These are phyloP conservation scores for Emys orbicularis DNA, from an alignment of 2,797 vertebrate genomes.

Conservation along the genomic window DNA sequence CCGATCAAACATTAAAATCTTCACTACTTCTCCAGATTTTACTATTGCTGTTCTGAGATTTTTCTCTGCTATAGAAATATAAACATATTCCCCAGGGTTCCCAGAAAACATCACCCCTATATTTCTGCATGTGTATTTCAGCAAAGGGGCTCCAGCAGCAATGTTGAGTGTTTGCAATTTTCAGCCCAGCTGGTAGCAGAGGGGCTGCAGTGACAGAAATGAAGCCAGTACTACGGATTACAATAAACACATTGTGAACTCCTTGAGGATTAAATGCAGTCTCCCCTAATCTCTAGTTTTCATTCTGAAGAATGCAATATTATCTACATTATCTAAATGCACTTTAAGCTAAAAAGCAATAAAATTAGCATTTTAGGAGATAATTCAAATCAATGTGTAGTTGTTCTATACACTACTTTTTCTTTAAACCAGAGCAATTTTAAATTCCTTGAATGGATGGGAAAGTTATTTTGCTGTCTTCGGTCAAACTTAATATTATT, in stretches of 20 bases:
- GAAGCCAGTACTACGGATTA: constrained; percentile 18
- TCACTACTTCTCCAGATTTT: constrained; percentile 23
- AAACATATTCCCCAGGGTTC: neutral
- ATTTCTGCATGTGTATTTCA: neutral
- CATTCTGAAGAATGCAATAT: constrained; percentile 6
- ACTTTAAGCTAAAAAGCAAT: constrained; percentile 15
- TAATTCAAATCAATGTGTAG: neutral
- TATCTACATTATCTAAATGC: constrained; percentile 26
- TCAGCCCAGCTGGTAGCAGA: constrained; percentile 38
- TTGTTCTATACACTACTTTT: neutral
- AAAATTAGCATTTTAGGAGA: neutral
- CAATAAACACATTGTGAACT: neutral
- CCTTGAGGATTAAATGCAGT: constrained; percentile 35
- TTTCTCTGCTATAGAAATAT: constrained; percentile 1
- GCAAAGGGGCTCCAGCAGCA: neutral
- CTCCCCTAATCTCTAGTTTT: constrained; percentile 18
- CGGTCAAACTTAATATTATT: neutral
- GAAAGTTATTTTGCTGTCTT: neutral
- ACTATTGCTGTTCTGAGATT: neutral
- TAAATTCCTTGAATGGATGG: neutral
- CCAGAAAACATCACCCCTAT: neutral
- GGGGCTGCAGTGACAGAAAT: neutral
- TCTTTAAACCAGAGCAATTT: neutral
- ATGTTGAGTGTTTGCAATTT: constrained; percentile 46
- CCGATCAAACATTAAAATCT: constrained; percentile 3